Evolutionary conservation across 2,113 vertebrate species (phyloP).

Genomic region (Pterophyllum scalare): DNA sequence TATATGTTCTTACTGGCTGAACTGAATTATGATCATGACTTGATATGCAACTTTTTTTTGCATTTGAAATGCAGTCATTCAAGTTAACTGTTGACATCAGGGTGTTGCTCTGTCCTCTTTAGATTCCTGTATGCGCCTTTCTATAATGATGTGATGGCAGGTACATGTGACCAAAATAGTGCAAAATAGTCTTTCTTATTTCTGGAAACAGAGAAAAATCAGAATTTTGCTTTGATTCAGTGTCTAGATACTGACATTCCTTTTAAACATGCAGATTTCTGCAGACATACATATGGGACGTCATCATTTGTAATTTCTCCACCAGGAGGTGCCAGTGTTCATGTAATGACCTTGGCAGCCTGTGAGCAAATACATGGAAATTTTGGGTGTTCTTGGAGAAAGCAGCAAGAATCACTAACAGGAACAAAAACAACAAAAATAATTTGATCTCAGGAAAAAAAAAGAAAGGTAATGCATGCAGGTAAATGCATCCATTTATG

Average conservation of each 20-base stretch:
- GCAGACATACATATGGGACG: neutral
- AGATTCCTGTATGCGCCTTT: neutral
- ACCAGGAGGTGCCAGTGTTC: conserved; percentile 67
- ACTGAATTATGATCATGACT: too few species aligned
- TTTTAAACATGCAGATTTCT: neutral
- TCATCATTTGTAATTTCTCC: neutral
- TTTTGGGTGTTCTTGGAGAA: neutral
- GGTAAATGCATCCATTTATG: neutral
- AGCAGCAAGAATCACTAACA: neutral
- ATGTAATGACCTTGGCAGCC: conserved; percentile 1
- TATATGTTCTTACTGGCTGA: too few species aligned
- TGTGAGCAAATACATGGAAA: neutral
- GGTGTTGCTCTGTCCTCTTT: too few species aligned
- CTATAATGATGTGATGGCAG: neutral
- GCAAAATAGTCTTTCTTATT: too few species aligned
- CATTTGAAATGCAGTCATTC: too few species aligned
- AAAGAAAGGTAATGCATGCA: neutral
- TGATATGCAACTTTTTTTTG: too few species aligned
- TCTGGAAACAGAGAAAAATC: too few species aligned
- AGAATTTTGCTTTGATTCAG: too few species aligned
- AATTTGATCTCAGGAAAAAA: neutral
- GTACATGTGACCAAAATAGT: too few species aligned
- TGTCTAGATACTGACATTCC: neutral
- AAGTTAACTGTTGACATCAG: too few species aligned
- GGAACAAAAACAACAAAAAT: neutral